Conservation (phyloP, 2,797 vertebrate genomes). For the Falco peregrinus region DNA sequence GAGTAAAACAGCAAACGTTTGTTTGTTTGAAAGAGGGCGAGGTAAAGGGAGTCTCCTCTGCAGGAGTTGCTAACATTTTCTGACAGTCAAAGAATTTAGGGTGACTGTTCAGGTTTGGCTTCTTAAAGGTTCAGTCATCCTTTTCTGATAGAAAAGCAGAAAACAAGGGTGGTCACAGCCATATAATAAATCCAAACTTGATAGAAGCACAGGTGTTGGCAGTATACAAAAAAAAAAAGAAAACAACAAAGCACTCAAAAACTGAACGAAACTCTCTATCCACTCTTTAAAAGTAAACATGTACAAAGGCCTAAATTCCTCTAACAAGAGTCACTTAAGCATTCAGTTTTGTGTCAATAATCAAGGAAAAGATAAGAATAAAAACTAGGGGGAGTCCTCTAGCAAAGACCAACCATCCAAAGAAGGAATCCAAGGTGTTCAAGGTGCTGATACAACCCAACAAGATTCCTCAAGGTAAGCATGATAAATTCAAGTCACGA, state of each 20-base stretch:
- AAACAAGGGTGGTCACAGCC: background rate
- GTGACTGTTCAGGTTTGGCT: background rate
- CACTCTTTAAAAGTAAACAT: background rate
- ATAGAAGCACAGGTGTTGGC: background rate
- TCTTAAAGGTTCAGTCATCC: background rate
- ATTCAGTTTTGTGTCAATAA: background rate
- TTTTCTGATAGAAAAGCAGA: background rate
- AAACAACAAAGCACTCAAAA: background rate
- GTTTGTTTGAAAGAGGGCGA: background rate
- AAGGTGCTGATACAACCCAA: background rate
- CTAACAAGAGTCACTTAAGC: background rate
- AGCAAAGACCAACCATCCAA: background rate
- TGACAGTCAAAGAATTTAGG: background rate
- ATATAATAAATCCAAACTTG: background rate
- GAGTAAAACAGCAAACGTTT: background rate
- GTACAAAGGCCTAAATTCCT: background rate
- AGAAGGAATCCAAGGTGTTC: background rate
- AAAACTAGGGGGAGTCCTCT: background rate
- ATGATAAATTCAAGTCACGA: background rate
- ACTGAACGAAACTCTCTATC: background rate
- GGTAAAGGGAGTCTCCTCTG: background rate
- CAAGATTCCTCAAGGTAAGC: background rate
- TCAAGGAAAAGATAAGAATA: background rate
- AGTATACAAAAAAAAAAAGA: background rate
- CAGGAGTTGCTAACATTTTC: background rate